Evolutionary conservation across 2,888 invertebrate species (phyloP).

Genomic region (Epistrophella euchroma): DNA sequence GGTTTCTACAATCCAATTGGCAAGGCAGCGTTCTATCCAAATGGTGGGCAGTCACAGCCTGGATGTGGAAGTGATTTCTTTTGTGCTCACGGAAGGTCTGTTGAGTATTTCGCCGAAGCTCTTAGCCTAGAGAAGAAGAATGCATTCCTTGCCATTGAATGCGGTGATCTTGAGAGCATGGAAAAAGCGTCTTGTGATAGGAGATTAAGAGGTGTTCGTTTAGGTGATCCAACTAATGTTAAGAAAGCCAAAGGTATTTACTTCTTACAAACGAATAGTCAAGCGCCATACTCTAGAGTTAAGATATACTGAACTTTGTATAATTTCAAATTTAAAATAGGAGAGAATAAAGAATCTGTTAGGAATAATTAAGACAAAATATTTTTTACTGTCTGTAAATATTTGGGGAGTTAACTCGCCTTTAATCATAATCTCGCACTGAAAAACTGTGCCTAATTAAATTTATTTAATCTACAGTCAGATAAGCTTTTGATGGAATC

Average conservation of each 20-base stretch:
- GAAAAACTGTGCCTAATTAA: too few relatives aligned
- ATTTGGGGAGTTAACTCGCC: too few relatives aligned
- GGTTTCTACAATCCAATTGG: conserved; percentile 79
- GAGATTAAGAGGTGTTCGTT: conserved; percentile 14
- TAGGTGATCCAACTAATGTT: conserved; percentile 44
- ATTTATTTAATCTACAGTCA: too few relatives aligned
- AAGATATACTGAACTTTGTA: background rate
- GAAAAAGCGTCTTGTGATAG: conserved; percentile 15
- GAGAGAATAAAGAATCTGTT: conserved; percentile 29
- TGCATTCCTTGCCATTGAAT: conserved; percentile 30
- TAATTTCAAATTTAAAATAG: background rate
- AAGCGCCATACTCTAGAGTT: conserved; percentile 21
- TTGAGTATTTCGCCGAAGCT: conserved; percentile 82
- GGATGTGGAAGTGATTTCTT: conserved; percentile 79
- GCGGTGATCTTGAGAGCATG: conserved; percentile 38
- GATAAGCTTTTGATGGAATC: too few relatives aligned
- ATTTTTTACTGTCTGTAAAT: too few relatives aligned
- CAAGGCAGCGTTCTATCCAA: conserved; percentile 85
- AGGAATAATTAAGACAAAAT: too few relatives aligned
- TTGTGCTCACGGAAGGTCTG: conserved; percentile 82
- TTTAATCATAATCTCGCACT: too few relatives aligned
- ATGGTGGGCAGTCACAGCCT: conserved; percentile 84
- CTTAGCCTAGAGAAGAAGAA: conserved; percentile 62
- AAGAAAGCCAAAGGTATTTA: conserved; percentile 31
- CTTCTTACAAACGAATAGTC: conserved; percentile 27